These are phyloP conservation scores for Rhagoletis zephyria DNA, from an alignment of 1,140 invertebrate species.

Conservation along the genomic window DNA sequence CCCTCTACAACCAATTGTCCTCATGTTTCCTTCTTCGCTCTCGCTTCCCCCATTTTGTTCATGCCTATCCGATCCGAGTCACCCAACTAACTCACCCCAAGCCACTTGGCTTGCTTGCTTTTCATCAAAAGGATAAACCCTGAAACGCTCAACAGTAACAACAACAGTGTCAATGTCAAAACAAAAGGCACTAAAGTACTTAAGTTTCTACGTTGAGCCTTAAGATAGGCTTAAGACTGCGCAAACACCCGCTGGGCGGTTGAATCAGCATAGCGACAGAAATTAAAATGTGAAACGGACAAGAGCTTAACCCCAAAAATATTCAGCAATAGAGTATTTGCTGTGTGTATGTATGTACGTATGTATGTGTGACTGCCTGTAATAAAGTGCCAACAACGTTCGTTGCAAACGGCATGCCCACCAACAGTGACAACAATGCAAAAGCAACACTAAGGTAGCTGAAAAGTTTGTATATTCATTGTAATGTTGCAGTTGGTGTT, in stretches of 20 bases:
- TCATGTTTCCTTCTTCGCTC: no score
- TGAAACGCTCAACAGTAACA: neutral
- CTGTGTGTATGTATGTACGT: neutral
- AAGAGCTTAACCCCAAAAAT: neutral
- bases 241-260: neutral
- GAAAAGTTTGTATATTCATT: no score
- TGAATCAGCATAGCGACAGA: neutral
- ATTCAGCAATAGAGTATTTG: neutral
- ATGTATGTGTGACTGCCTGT: neutral
- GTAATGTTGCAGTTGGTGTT: no score
- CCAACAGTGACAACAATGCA: neutral
- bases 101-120: neutral
- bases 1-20: no score
- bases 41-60: no score
- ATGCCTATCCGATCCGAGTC: neutral
- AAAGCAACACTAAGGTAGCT: neutral
- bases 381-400: conserved; percentile 11
- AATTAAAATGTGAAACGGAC: neutral
- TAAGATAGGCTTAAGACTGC: neutral
- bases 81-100: neutral
- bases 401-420: neutral
- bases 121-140: neutral
- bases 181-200: neutral
- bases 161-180: neutral
- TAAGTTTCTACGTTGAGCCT: neutral